Base-by-base conservation (phyloP, 2,888 invertebrate genomes). In the Mellilla xanthometata region DNA sequence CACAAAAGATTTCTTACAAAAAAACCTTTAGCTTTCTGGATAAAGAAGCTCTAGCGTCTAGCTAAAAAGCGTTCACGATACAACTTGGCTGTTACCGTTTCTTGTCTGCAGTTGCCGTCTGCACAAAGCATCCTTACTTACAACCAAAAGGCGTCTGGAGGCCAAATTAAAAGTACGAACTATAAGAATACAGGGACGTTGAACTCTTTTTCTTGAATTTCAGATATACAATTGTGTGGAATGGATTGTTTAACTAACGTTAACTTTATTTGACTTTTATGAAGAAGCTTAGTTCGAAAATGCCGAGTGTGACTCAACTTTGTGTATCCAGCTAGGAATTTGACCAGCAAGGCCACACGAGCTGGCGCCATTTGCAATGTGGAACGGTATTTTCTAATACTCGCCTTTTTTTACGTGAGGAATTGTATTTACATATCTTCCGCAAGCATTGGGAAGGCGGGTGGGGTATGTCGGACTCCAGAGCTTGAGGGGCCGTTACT, bases 91-190 rank as follows among this genome's bases (percentile, higher is more conserved):
- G 45, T 40, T 52, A 46, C 32, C 42, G 47, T 58, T 58, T 54
- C 58, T 50, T 54, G 54, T 54, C 56, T 57, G n/a, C n/a, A n/a
- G 51, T 48, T 51, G 29, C 27, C 13, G 38, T 31, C 44, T 50
- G 42, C 55, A 52, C 38, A 34, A 51, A 42, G 53, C 53, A 58
- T 43, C 39, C 43, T 55, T 55, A 49, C 51, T 55, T 52, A 33
- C 39, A 30, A 29, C 45, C 53, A 36, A 47, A 41, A 49, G 47
- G 49, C 48, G 26, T 55, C 53, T 50, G 41, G 35, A 39, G 22
- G 30, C 35, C 43, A 52, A 52, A 56, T 49, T 50, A 53, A 56
- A 57, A 65, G 52, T 42, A 13, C 52, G 51, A 36, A 36, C 12
- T 29, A 28, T 28, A 36, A 28, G 19, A 36, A 22, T 12, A 19